Percentiles rank a stretch among this genome's conserved stretches.
Evolutionary conservation across 2,113 vertebrate species (phyloP).

Genomic region (Acanthisitta chloris): DNA sequence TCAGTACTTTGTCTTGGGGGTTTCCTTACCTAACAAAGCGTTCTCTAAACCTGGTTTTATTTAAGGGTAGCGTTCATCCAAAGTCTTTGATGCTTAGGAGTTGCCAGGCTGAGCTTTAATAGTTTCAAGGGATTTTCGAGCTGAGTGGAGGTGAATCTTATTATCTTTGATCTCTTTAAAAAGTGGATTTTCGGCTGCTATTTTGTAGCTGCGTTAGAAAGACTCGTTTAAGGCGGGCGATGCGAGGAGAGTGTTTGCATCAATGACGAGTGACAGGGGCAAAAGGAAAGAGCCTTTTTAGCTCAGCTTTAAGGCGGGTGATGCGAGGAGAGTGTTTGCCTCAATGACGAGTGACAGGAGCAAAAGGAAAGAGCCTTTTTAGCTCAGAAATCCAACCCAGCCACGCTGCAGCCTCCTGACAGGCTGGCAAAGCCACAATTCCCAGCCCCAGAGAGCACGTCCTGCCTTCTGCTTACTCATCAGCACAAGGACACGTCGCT

Average conservation of each 20-base stretch:
- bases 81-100: background rate
- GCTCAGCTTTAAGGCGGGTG: background rate
- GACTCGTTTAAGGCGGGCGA: background rate
- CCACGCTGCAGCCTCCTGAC: background rate
- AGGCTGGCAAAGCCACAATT: background rate
- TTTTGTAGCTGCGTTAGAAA: background rate
- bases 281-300: background rate
- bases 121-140: background rate
- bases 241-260: fast-evolving
- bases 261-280: fast-evolving
- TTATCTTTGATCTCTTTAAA: background rate
- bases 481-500: background rate
- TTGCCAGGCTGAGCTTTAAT: background rate
- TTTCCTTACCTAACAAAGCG: fast-evolving
- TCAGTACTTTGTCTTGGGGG: background rate
- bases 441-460: background rate
- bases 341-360: background rate
- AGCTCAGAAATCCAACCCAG: fast-evolving
- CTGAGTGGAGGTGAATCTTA: background rate
- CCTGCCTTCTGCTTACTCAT: background rate
- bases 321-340: fast-evolving
- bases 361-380: background rate
- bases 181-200: background rate
- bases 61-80: background rate
- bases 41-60: background rate